Percentiles rank a stretch among this genome's conserved stretches.
phyloP scores from a whole-genome alignment of 92 coral and sea anemone species.

The Umimayanthus kanabou region DNA sequence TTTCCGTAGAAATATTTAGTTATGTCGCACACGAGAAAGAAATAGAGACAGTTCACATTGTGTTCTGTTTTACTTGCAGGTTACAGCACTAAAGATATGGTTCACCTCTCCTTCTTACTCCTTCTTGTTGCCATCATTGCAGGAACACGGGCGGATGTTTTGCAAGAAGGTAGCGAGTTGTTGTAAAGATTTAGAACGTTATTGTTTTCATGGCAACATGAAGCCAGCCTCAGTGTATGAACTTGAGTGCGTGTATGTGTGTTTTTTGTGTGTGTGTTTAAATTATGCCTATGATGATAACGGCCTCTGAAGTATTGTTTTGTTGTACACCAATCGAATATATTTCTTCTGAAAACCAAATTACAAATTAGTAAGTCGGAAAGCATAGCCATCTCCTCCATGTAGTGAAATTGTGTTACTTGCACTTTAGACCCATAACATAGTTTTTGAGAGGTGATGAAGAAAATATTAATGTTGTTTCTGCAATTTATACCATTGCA shows the following conservation, averaged over 20 bases:
- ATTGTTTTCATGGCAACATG: too few species aligned
- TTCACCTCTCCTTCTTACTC: not conserved
- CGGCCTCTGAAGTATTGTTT: too few species aligned
- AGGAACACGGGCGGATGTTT: not conserved
- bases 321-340: too few species aligned
- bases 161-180: not conserved
- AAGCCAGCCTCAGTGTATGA: too few species aligned
- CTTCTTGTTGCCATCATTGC: not conserved
- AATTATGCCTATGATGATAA: too few species aligned
- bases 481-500: not conserved
- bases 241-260: too few species aligned
- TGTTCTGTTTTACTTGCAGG: not conserved
- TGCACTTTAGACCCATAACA: not conserved
- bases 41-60: not conserved
- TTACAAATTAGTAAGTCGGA: too few species aligned
- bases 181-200: not conserved
- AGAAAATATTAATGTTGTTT: not conserved
- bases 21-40: not conserved
- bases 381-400: too few species aligned
- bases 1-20: too few species aligned
- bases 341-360: too few species aligned
- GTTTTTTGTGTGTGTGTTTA: too few species aligned
- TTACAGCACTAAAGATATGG: not conserved
- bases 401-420: not conserved
- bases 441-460: not conserved